Base-by-base conservation (phyloP, 1,140 invertebrate species). In the Whitmania pigra region DNA sequence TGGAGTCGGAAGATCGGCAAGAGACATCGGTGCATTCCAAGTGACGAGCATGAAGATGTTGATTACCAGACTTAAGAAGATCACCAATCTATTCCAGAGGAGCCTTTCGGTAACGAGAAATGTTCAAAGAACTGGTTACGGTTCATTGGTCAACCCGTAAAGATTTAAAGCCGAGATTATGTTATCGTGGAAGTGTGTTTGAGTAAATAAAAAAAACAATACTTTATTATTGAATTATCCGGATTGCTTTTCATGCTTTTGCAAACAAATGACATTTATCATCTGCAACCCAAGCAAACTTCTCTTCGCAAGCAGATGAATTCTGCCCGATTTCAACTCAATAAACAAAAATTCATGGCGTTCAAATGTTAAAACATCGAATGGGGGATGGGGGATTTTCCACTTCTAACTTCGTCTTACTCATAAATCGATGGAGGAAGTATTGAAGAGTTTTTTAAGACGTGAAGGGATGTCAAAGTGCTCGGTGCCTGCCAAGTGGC, bases 21-120 rank as follows among this genome's bases (percentile, higher is more conserved):
- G 49, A 15, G 77, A 76, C 15, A 77, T 76, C 53, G 78, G 77
- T 20, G 79, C 77, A 71, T 82, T 77, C 80, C 80, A 82, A 11
- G 80, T 80, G 1, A 79, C 68, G 55, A 82, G 71, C 80, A 82
- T 82, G 15, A 82, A 70, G 11, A 80, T 74, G 73, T 82, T 82
- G 67, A 82, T 81, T 13, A 78, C 79, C 55, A 82, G 71, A 74
- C 79, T 80, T 13, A 82, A 76, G 43, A 82, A 49, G 25, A 76
- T 81, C n/a, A 77, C 76, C 25, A 77, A 75, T 73, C 80, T 76
- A 73, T 82, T 82, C 80, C 80, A 82, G 22, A 80, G 57, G 67
- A 81, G 72, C 80, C 80, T 82, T 63, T 36, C 18, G 20, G 40
- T 36, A 40, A 68, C 5, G 40, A 68, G 40, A n/a, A 40, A 68